A percentile compares a stretch with the other conserved stretches of the same genome.
phyloP scores from a whole-genome alignment of 2,888 invertebrate species.

The Zootermopsis nevadensis region DNA sequence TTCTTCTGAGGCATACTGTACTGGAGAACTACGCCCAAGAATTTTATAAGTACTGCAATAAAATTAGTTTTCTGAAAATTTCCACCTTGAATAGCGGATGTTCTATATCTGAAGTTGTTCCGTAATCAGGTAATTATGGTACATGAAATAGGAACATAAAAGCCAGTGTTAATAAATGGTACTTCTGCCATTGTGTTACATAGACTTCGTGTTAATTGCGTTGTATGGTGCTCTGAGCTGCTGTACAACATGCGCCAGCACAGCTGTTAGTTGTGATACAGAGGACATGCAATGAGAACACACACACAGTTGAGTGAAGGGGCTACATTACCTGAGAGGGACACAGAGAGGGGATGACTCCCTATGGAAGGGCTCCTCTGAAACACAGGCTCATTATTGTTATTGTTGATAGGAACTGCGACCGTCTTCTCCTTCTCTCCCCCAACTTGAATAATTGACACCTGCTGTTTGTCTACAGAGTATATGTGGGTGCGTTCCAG shows the following conservation, averaged over 20 bases:
- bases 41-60: too few relatives aligned
- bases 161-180: not conserved
- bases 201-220: not conserved
- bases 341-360: constrained; percentile 60
- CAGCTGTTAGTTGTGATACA: constrained; percentile 3
- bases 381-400: constrained; percentile 62
- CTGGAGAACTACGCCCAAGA: too few relatives aligned
- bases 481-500: constrained; percentile 78
- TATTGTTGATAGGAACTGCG: constrained; percentile 47
- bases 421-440: constrained; percentile 54
- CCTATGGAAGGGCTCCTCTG: constrained; percentile 63
- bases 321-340: constrained; percentile 57
- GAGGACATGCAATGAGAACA: constrained; percentile 13
- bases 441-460: constrained; percentile 74
- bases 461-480: constrained; percentile 80
- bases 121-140: too few relatives aligned
- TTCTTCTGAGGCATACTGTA: too few relatives aligned
- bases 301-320: constrained; percentile 36
- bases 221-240: not conserved
- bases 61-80: too few relatives aligned
- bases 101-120: too few relatives aligned
- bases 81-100: too few relatives aligned
- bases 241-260: not conserved
- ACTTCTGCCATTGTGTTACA: not conserved
- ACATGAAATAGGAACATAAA: not conserved